Evolutionary conservation across 1,140 invertebrate species (phyloP), one percentile per base, ranked within the genome.

Genomic region (Hylaeus anthracinus): DNA sequence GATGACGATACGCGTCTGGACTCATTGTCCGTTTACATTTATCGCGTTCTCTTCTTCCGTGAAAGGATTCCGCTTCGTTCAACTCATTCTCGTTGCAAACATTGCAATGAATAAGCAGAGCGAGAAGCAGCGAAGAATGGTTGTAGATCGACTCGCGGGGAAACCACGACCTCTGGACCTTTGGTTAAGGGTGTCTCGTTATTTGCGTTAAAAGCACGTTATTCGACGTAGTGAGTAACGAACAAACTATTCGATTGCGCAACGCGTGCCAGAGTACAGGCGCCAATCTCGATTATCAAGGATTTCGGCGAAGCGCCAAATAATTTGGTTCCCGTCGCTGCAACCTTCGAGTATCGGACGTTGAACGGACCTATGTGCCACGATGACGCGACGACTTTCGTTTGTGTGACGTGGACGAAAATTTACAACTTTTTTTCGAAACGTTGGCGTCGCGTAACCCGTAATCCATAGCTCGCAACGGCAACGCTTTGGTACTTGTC

Each of bases 261-360:
- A 89, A 89, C 66, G 65, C 37, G 10, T 39, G 73, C n/a, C 14
- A 14, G 60, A 12, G 58, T 41, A 74, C 45, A 39, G 70, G 56
- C 51, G 64, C 45, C 83, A 61, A 84, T 88, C 73, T 79, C 67
- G 64, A 73, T 81, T 81, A 87, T 73, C 88, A 89, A 89, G 86
- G 88, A 84, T 88, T 88, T 74, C 78, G 69, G 45, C 78, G 81
- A 84, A 88, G 73, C 61, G 71, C 82, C 78, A 81, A 88, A 87
- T 82, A 86, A 89, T 83, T 86, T 72, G 85, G 60, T 78, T 73
- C 78, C 64, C 64, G 72, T 39, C 63, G n/a, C 60, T 75, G 41
- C 51, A 86, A 71, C 84, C 80, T 86, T 86, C 76, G 43, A 37
- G 37, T 8, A 53, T 3, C 48, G 69, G n/a, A 45, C 69, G n/a